These are phyloP conservation scores for Nycticorax nycticorax DNA, from an alignment of 2,113 vertebrate species.

Conservation along the genomic window DNA sequence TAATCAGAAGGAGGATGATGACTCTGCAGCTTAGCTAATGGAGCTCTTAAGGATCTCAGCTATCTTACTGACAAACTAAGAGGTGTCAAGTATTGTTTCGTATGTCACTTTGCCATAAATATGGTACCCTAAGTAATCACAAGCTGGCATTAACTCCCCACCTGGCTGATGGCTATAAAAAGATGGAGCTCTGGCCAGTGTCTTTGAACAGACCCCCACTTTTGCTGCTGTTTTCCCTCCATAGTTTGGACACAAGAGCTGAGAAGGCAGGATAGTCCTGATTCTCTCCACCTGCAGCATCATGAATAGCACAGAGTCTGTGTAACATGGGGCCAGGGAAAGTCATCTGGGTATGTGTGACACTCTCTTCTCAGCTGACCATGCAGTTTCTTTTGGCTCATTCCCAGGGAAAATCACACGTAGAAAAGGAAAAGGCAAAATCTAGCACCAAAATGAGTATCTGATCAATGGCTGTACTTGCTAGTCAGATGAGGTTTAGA, in stretches of 20 bases:
- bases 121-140: neutral
- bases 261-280: neutral
- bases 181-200: neutral
- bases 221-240: neutral
- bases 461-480: neutral
- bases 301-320: neutral
- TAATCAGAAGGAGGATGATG: neutral
- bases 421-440: neutral
- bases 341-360: neutral
- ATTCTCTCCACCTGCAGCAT: neutral
- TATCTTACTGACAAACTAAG: neutral
- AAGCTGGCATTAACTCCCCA: neutral
- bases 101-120: conserved; percentile 20
- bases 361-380: neutral
- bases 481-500: neutral
- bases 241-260: neutral
- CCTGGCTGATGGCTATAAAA: neutral
- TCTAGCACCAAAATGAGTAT: rapidly evolving
- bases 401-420: neutral
- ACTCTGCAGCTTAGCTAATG: neutral
- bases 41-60: conserved; percentile 14
- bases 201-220: neutral
- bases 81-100: neutral
- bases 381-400: neutral
- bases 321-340: neutral